Base-by-base conservation (phyloP, 2,888 invertebrate genomes). In the Cremastobaeus sp. region DNA sequence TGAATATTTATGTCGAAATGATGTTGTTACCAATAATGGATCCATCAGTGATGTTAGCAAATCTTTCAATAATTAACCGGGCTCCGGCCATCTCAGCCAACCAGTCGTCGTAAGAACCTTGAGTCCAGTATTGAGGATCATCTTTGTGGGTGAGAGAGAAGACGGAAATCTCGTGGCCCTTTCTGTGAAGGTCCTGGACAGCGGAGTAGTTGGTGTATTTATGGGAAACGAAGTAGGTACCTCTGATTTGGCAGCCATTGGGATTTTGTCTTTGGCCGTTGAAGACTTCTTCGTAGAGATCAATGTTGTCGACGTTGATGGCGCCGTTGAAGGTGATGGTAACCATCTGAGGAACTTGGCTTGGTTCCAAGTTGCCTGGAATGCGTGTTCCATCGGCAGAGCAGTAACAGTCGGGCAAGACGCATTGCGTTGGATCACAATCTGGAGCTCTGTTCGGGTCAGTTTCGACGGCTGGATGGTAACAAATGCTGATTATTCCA, bases 91-190 rank as follows among this genome's bases (percentile, higher is more conserved):
- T 96, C 88, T 97, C 97, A 76, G 96, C 96, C 37, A 96, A 89
- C 97, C 97, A 97, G 88, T 94, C 96, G 83, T 95, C 96, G 88
- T 96, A 96, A 60, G 91, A 92, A 5, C 96, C 96, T 76, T 93
- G 91, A 5, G 91, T 90, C 96, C 97, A 97, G 89, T 96, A 97
- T 81, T 94, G 92, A 17, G 96, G 96, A 81, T 96, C 95, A 83
- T 96, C 96, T 85, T 96, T 96, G 89, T 96, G 96, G 8, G 96
- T 97, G 57, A 97, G 89, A 1, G 97, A 97, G 89, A 96, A 96
- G 96, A 97, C 95, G 55, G 96, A 96, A 83, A 96, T 96, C 89
- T 97, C 96, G 87, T 96, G 96, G 73, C 96, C 96, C 88, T 95
- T 95, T 76, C 96, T 92, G 86, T 96, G 94, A 80, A 95, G 93